phyloP scores from a whole-genome alignment of 1,140 invertebrate species.

The Samia ricini region DNA sequence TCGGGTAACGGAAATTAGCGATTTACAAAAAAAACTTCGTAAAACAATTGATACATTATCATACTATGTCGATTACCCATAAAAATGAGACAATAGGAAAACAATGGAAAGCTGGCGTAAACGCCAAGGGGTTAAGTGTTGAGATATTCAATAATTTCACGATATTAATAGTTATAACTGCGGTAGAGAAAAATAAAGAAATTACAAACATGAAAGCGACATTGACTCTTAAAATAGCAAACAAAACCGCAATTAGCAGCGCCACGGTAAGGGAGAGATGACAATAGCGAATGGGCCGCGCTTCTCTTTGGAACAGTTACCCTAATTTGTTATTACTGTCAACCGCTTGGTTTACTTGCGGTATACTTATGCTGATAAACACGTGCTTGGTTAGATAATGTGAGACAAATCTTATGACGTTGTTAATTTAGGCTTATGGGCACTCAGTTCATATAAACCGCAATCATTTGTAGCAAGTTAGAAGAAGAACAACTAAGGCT shows the following conservation, averaged over 20 bases:
- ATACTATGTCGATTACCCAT: too few species aligned
- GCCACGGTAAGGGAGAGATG: slow-evolving; percentile 27
- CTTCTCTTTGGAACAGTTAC: slow-evolving; percentile 42
- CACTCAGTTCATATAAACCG: not conserved
- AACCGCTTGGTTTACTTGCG: slow-evolving; percentile 37
- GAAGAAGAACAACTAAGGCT: too few species aligned
- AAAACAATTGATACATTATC: too few species aligned
- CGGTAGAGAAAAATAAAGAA: not conserved
- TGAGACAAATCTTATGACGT: slow-evolving; percentile 9
- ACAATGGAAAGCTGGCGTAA: too few species aligned
- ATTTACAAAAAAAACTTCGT: too few species aligned
- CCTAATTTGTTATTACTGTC: slow-evolving; percentile 66
- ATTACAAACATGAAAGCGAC: slow-evolving; percentile 35
- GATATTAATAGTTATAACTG: not conserved
- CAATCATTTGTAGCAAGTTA: too few species aligned
- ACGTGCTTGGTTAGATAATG: slow-evolving; percentile 26
- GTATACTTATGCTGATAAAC: slow-evolving; percentile 59
- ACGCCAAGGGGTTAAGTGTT: too few species aligned
- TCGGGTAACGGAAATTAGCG: too few species aligned
- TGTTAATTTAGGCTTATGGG: not conserved
- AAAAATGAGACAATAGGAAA: too few species aligned
- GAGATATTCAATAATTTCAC: too few species aligned
- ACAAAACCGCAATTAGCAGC: slow-evolving; percentile 67
- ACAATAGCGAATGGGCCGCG: slow-evolving; percentile 42
- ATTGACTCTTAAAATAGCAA: slow-evolving; percentile 50